Evolutionary conservation across 2,113 vertebrate species (phyloP).

Genomic region (Eolophus roseicapilla): DNA sequence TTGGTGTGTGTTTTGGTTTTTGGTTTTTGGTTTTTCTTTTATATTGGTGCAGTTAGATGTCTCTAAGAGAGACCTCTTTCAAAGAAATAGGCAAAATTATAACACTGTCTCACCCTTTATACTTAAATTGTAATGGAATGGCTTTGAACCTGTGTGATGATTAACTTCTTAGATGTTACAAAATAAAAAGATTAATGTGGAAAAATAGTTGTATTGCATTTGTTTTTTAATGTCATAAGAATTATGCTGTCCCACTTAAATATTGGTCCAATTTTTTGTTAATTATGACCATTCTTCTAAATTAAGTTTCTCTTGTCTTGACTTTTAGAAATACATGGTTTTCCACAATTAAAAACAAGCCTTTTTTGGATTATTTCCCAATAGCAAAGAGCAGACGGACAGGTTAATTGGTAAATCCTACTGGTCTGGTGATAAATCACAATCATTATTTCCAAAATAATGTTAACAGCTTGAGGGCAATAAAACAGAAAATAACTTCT

Average conservation of each 20-base stretch:
- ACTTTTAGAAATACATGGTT: not conserved
- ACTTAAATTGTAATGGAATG: not conserved
- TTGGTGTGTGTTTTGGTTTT: accelerated
- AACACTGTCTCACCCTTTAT: not conserved
- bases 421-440: not conserved
- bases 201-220: not conserved
- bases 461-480: not conserved
- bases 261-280: not conserved
- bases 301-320: not conserved
- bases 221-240: not conserved
- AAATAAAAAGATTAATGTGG: not conserved
- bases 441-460: not conserved
- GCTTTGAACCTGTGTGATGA: not conserved
- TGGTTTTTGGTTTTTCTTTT: not conserved
- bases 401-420: not conserved
- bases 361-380: not conserved
- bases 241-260: not conserved
- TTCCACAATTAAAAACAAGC: not conserved
- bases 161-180: not conserved
- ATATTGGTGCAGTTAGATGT: not conserved
- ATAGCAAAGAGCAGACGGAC: not conserved
- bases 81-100: not conserved
- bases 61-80: not conserved
- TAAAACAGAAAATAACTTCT: not conserved
- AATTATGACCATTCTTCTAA: not conserved